A percentile compares a stretch with the other conserved stretches of the same genome.
Conservation (phyloP, 2,888 invertebrate genomes). For the Latrodectus hesperus region DNA sequence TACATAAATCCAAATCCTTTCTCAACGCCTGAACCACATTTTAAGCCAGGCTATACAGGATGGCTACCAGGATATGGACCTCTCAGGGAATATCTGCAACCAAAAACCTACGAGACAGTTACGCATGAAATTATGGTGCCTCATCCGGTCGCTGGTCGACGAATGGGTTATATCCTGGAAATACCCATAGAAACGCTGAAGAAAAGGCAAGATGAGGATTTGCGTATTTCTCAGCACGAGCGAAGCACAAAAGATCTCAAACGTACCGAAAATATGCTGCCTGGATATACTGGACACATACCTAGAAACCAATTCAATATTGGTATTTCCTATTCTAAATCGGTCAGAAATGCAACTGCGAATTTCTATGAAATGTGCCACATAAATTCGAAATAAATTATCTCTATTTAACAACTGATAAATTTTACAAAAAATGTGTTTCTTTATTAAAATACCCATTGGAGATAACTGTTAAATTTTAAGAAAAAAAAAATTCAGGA, state of each 20-base stretch:
- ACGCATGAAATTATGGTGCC: slow-evolving; percentile 34
- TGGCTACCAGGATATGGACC: slow-evolving; percentile 38
- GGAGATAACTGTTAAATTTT: too few relatives aligned
- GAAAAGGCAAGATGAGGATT: slow-evolving; percentile 23
- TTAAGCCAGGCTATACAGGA: slow-evolving; percentile 37
- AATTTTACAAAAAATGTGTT: too few relatives aligned
- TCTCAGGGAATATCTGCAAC: slow-evolving; percentile 2
- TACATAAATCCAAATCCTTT: slow-evolving; percentile 35
- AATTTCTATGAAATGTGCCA: slow-evolving; percentile 22
- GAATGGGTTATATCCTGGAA: slow-evolving; percentile 22
- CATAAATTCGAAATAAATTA: too few relatives aligned
- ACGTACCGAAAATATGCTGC: slow-evolving; percentile 6
- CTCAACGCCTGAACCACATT: slow-evolving; percentile 31
- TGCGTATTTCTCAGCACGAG: slow-evolving; percentile 19
- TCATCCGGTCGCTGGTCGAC: slow-evolving; percentile 30
- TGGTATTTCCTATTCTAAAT: slow-evolving; percentile 11
- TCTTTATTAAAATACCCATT: too few relatives aligned
- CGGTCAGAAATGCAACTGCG: slow-evolving; percentile 33
- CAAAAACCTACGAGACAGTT: slow-evolving; percentile 11
- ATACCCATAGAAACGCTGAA: neutral
- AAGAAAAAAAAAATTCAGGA: too few relatives aligned
- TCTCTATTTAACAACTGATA: too few relatives aligned
- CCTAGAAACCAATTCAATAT: slow-evolving; percentile 28
- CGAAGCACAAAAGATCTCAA: slow-evolving; percentile 12
- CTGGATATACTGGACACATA: slow-evolving; percentile 29